Conservation (phyloP, 2,797 vertebrate species). For the Gorsachius magnificus region DNA sequence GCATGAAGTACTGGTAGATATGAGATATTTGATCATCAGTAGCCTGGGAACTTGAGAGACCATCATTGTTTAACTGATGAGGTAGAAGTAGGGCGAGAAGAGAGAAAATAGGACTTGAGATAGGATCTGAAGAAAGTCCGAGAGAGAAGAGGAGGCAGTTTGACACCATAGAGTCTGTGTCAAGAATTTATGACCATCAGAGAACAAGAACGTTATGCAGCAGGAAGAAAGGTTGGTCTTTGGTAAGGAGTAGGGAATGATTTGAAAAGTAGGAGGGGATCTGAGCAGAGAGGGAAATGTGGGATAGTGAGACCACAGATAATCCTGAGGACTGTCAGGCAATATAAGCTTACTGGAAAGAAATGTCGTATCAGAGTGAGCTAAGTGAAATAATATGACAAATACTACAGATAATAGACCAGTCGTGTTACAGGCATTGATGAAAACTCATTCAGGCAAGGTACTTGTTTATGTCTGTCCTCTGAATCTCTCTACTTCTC, state of each 20-base stretch:
- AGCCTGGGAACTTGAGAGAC: neutral
- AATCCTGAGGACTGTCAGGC: neutral
- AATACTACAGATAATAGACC: neutral
- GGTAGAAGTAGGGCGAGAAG: neutral
- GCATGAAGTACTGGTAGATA: neutral
- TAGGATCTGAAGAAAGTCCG: neutral
- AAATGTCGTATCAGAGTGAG: neutral
- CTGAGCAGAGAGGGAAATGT: neutral
- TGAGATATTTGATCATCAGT: neutral
- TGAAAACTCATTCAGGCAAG: neutral
- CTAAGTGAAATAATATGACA: neutral
- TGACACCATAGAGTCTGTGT: neutral
- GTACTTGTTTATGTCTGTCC: neutral
- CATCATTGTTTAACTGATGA: neutral
- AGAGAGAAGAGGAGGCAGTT: neutral
- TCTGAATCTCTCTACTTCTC: neutral
- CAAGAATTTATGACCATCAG: neutral
- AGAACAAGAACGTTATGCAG: neutral
- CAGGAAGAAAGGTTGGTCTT: neutral
- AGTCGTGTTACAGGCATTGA: neutral
- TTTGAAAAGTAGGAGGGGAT: neutral
- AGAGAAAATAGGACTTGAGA: neutral
- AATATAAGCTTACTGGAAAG: neutral
- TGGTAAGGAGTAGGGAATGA: neutral
- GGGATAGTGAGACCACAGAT: neutral